phyloP scores from a whole-genome alignment of 2,797 vertebrate species.

The Ispidina lecontei region DNA sequence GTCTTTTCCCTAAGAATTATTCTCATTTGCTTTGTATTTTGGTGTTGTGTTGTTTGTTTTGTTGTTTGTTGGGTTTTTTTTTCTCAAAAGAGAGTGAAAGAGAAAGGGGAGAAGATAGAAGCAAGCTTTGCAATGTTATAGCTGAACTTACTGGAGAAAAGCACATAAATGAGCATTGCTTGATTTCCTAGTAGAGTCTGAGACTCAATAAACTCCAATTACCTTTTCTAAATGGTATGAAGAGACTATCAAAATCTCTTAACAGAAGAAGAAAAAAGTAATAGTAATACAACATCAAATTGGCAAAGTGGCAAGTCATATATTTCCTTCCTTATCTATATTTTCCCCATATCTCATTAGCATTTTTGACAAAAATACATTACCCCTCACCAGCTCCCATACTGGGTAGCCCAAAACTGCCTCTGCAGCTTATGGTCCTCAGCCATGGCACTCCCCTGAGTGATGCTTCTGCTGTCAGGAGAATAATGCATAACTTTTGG shows the following conservation, averaged over 20 bases:
- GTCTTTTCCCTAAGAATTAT: neutral
- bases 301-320: neutral
- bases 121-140: neutral
- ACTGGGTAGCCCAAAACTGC: neutral
- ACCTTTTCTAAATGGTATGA: neutral
- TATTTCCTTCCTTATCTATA: neutral
- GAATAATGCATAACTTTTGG: neutral
- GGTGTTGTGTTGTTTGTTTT: neutral
- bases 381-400: neutral
- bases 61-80: neutral
- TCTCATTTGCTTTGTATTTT: neutral
- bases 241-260: neutral
- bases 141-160: neutral
- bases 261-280: neutral
- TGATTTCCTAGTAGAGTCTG: neutral
- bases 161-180: neutral
- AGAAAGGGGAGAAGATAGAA: neutral
- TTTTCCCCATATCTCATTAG: neutral
- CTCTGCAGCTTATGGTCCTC: neutral
- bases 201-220: neutral
- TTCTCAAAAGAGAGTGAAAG: neutral
- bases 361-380: neutral
- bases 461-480: too few relatives aligned
- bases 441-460: rapidly evolving
- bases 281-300: neutral